Base-by-base conservation (phyloP, 2,797 vertebrate species). In the Lepus oiostolus region DNA sequence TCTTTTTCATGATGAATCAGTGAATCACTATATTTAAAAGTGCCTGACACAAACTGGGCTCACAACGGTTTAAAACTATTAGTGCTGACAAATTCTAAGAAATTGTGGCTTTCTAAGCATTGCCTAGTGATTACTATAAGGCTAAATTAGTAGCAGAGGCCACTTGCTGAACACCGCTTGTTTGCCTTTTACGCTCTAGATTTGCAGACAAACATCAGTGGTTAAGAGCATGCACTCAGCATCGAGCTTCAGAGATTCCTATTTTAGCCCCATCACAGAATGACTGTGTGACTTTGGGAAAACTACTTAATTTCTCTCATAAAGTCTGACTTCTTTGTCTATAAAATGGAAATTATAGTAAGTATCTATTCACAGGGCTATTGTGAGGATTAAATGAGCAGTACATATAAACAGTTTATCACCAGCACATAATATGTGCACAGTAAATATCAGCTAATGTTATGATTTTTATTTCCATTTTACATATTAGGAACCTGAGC, bases 1-100 rank as follows among this genome's bases (percentile, higher is more conserved):
- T 85, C n/a, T 52, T 30, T 91, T 95, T 58, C 79, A 79, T 60
- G 79, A 85, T 24, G 28, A 88, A 7, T 88, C 65, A 54, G 8
- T 82, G 9, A 71, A 38, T 67, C 80, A 67, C 9, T 47, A 38
- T 50, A 26, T 71, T 71, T 88, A 84, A 13, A 76, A 95, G n/a
- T 30, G 1, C 24, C 47, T 5, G 28, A 14, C 21, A 91, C 47
- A 65, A 85, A 86, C 62, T 81, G 62, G 35, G 60, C 4, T 89
- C 84, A 38, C 28, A 42, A 62, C n/a, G 11, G 30, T 24, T 50
- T 68, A 38, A 11, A 62, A 60, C 7, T 72, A 32, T 71, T 52
- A 38, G 10, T 17, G 60, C 21, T 68, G 75, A 72, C 47, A 83
- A 76, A 21, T 54, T 47, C n/a, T 42, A 52, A 71, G 22, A 72